Percentiles rank a stretch among this genome's conserved stretches.
These are phyloP conservation scores for Suillia variegata DNA, from an alignment of 2,888 invertebrate species.

Conservation along the genomic window DNA sequence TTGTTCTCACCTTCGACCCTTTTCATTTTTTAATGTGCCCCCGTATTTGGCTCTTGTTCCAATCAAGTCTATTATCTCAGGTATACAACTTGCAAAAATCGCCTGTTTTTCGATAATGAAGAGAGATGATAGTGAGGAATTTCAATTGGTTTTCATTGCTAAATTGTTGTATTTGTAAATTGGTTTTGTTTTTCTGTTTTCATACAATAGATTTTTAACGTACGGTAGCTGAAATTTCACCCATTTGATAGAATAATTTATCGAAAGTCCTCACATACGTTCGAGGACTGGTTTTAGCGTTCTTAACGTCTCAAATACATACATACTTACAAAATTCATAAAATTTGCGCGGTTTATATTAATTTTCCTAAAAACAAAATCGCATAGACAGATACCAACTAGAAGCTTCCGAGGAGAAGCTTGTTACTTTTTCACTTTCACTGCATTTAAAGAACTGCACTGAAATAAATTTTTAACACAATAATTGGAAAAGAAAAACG, in stretches of 20 bases:
- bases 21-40: slow-evolving; percentile 99
- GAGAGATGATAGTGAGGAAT: slow-evolving; percentile 57
- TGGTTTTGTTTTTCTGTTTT: slow-evolving; percentile 32
- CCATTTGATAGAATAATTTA: neutral
- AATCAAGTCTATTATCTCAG: slow-evolving; percentile 99
- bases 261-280: too few species aligned
- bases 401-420: neutral
- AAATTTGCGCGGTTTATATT: too few species aligned
- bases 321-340: slow-evolving; percentile 1
- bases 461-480: neutral
- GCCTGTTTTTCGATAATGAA: slow-evolving; percentile 74
- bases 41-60: slow-evolving; percentile 99
- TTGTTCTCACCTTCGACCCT: slow-evolving; percentile 96
- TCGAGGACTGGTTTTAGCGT: too few species aligned
- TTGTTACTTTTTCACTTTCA: neutral
- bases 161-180: slow-evolving; percentile 26
- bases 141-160: slow-evolving; percentile 39
- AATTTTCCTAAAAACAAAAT: neutral
- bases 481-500: slow-evolving; percentile 15
- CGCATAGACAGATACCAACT: neutral
- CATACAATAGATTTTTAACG: slow-evolving; percentile 24
- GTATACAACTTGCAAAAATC: slow-evolving; percentile 99
- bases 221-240: slow-evolving; percentile 14
- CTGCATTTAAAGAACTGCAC: neutral
- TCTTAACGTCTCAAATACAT: too few species aligned